Percentiles rank a stretch among this genome's conserved stretches.
Evolutionary conservation across 1,140 invertebrate species (phyloP).

Genomic region (Pseudachorutes palmiensis): DNA sequence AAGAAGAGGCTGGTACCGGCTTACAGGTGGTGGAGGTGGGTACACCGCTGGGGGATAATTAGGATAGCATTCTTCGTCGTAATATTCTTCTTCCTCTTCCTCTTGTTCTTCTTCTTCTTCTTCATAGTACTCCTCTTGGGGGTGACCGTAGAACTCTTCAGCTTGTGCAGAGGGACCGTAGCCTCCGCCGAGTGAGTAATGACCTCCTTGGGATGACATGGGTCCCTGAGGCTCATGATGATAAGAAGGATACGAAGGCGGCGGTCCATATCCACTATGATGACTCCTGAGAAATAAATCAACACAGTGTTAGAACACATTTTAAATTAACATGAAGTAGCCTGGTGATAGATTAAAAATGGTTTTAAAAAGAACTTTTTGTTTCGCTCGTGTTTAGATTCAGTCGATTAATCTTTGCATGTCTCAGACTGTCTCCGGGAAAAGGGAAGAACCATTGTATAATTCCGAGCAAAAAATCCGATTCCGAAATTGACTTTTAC

Average conservation of each 20-base stretch:
- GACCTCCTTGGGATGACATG: not conserved
- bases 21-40: not conserved
- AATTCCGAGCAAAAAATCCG: not conserved
- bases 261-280: not conserved
- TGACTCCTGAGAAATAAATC: too few species aligned
- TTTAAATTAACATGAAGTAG: too few species aligned
- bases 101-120: constrained; percentile 14
- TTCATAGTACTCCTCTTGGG: constrained; percentile 10
- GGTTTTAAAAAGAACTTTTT: too few species aligned
- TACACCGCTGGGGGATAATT: not conserved
- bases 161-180: not conserved
- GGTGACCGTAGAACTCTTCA: not conserved
- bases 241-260: not conserved
- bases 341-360: too few species aligned
- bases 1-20: not conserved
- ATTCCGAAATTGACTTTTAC: not conserved
- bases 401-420: too few species aligned
- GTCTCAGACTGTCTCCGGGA: too few species aligned
- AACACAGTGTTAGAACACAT: not conserved
- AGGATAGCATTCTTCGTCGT: too few species aligned
- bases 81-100: constrained; percentile 6
- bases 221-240: not conserved
- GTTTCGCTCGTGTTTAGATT: too few species aligned
- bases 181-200: not conserved
- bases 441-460: not conserved